Base-by-base conservation (phyloP, 1,140 invertebrate species). In the Ceratina australensis region DNA sequence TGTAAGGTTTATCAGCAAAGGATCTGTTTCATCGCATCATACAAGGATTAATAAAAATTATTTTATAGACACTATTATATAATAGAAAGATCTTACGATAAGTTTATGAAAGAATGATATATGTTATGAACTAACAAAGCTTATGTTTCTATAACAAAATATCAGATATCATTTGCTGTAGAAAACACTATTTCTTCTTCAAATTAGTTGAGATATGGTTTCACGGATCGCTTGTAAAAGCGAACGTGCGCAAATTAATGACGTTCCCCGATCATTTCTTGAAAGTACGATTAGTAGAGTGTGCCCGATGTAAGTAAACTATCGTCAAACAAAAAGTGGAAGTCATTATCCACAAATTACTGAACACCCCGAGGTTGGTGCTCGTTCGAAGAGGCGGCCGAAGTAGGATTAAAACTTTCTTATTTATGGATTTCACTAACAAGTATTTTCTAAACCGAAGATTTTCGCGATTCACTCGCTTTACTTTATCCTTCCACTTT, bases 391-490 rank as follows among this genome's bases (percentile, higher is more conserved):
- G 60, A 42, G 67, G 50, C 63, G 66, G 56, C 49, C 47, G 52
- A 80, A 84, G 60, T 47, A 52, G 73, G 54, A 78, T 79, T 73
- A 78, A 85, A 73, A 78, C 78, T 76, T 85, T 85, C 76, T 79
- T 81, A 82, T 81, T 85, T 71, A 60, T 72, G 20, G 52, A 72
- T 61, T 61, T 56, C 56, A 33, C 13, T 12, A 57, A 2, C 0
- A 49, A 60, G 28, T 24, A 26, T 24, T 52, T 52, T 54, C 59
- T 64, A 18, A 10, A 33, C 16, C 18, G 22, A 50, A 18, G 12
- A 42, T 18, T 28, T 42, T 61, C 42, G 5, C 28, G 28, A 3
- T 33, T 33, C 28, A 33, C 28, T 33, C 5, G 28, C 28, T 33
- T 5, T 33, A 33, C 28, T 5, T 33, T 33, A 33, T 33, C 28